Conservation (phyloP, 2,888 invertebrate species). For the Platycheirus rosarum region DNA sequence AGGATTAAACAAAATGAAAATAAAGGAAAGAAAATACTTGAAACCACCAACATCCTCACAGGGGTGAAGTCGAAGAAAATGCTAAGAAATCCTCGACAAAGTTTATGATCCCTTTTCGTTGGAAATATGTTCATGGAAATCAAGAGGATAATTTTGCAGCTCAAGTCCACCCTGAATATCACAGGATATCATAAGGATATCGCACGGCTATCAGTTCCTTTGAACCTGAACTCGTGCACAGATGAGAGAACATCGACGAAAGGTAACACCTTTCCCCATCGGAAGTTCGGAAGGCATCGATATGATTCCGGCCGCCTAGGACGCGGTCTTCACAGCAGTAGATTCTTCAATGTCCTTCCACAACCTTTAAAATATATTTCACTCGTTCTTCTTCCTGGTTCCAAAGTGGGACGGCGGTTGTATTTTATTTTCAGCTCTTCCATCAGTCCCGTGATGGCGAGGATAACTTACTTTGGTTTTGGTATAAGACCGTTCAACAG, state of each 20-base stretch:
- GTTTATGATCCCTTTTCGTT: conserved; percentile 66
- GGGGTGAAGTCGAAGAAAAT: conserved; percentile 30
- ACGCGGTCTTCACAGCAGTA: conserved; percentile 26
- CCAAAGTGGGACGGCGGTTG: conserved; percentile 4
- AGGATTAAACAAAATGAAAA: conserved; percentile 69
- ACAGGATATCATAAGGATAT: conserved; percentile 57
- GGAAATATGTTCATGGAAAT: conserved; percentile 64
- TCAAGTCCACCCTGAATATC: too few relatives aligned
- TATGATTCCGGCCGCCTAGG: conserved; percentile 22
- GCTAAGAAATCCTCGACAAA: conserved; percentile 62
- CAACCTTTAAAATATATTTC: conserved; percentile 59
- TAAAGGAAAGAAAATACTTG: conserved; percentile 28
- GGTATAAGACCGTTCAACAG: conserved; percentile 67
- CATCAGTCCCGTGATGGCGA: conserved; percentile 47
- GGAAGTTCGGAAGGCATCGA: conserved; percentile 53
- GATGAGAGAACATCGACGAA: conserved; percentile 52
- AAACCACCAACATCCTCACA: conserved; percentile 13
- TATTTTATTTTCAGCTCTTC: conserved; percentile 36
- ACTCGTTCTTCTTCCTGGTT: conserved; percentile 20
- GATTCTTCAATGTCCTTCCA: conserved; percentile 16
- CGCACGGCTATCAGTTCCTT: conserved; percentile 52
- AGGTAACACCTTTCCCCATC: conserved; percentile 55
- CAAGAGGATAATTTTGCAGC: conserved; percentile 65
- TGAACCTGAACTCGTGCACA: conserved; percentile 42
- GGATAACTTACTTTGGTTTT: conserved; percentile 66